Evolutionary conservation across 2,113 vertebrate genomes (phyloP).

Genomic region (Saguinus midas): DNA sequence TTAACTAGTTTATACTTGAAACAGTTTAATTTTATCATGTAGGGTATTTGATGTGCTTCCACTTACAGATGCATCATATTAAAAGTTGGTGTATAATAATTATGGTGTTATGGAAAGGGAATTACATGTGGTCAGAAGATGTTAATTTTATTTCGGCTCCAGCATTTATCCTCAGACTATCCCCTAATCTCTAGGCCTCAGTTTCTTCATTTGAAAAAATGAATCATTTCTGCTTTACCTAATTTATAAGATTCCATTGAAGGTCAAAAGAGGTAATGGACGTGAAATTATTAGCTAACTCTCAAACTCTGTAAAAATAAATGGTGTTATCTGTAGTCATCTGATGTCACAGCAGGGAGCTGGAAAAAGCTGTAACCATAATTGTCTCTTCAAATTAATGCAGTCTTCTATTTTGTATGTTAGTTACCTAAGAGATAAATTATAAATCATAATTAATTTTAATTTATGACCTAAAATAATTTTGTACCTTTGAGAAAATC

Average conservation of each 20-base stretch:
- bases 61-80: background rate
- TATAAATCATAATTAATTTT: background rate
- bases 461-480: background rate
- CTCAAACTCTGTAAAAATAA: background rate
- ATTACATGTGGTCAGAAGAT: background rate
- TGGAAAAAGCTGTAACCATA: background rate
- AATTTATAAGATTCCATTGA: background rate
- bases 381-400: background rate
- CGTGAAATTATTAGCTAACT: background rate
- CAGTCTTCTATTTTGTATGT: background rate
- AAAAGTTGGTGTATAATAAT: background rate
- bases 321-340: background rate
- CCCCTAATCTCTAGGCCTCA: background rate
- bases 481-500: background rate
- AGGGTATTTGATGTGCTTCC: background rate
- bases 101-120: background rate
- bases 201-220: background rate
- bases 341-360: background rate
- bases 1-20: background rate
- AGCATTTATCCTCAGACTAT: background rate
- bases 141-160: background rate
- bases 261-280: background rate
- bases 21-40: background rate
- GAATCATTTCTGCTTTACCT: background rate
- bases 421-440: background rate